Evolutionary conservation across 2,113 vertebrate species (phyloP).

Genomic region (Xiphorhynchus elegans): DNA sequence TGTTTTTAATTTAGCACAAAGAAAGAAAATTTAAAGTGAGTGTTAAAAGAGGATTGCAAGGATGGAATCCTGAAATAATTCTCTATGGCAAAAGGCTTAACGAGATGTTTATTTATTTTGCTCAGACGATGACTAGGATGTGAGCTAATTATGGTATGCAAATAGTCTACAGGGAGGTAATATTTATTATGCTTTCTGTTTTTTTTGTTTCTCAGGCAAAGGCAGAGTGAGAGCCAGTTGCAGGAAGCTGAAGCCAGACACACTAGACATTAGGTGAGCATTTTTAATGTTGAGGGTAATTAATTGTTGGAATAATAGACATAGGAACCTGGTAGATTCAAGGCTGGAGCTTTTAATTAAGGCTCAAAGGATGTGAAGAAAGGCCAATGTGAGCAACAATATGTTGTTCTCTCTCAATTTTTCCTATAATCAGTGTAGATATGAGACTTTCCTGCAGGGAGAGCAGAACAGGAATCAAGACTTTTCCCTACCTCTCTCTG

Average conservation of each 20-base stretch:
- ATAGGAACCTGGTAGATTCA: neutral
- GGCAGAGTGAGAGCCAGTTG: neutral
- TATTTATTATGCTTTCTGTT: neutral
- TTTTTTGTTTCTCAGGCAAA: neutral
- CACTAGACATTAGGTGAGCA: neutral
- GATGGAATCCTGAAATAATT: neutral
- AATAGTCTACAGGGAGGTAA: neutral
- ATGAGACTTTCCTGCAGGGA: neutral
- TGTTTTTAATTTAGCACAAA: neutral
- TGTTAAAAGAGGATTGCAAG: neutral
- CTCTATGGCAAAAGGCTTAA: neutral
- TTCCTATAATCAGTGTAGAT: neutral
- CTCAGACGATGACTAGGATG: neutral
- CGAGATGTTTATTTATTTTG: neutral
- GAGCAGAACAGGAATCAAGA: neutral
- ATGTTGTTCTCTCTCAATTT: neutral
- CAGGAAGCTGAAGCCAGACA: neutral
- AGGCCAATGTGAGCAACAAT: fast-evolving
- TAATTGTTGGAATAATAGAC: neutral
- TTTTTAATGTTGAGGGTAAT: constrained; percentile 25
- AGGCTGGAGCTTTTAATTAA: constrained; percentile 39
- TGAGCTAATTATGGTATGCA: neutral
- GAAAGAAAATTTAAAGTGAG: neutral
- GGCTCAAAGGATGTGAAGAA: neutral
- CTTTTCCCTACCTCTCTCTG: neutral